Evolutionary conservation across 2,888 invertebrate genomes (phyloP).

Genomic region (Magallana nippona): DNA sequence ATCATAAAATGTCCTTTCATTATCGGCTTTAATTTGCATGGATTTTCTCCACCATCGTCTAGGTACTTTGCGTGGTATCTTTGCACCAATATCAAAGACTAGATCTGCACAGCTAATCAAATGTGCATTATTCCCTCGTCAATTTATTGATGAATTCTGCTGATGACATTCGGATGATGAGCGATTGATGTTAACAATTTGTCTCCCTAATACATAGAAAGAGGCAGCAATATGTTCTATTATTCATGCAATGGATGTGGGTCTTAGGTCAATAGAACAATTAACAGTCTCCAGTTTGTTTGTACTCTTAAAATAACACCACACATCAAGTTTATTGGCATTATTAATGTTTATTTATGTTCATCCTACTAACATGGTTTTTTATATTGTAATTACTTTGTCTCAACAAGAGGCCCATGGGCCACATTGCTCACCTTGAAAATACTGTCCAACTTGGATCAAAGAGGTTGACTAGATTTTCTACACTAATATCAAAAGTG

Average conservation of each 20-base stretch:
- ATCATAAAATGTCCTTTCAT: background rate
- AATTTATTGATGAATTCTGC: constrained; percentile 5
- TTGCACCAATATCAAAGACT: background rate
- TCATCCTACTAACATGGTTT: too few relatives aligned
- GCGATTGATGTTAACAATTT: background rate
- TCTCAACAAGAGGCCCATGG: too few relatives aligned
- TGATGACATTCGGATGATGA: background rate
- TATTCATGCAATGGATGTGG: background rate
- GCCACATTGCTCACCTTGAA: too few relatives aligned
- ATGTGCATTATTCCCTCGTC: constrained; percentile 21
- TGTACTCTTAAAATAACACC: background rate
- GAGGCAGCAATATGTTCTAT: background rate
- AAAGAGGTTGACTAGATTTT: too few relatives aligned
- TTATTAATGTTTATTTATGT: too few relatives aligned
- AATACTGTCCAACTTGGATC: too few relatives aligned
- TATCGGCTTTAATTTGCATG: background rate
- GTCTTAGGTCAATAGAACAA: background rate
- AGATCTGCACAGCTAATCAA: constrained; percentile 11
- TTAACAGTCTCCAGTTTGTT: background rate
- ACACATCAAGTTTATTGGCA: too few relatives aligned
- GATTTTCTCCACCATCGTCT: constrained; percentile 5
- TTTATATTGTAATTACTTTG: too few relatives aligned
- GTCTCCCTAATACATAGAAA: background rate
- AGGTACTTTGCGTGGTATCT: background rate
- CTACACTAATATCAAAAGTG: too few relatives aligned